Evolutionary conservation across 1,140 invertebrate species (phyloP).

Genomic region (Cephus cinctus): DNA sequence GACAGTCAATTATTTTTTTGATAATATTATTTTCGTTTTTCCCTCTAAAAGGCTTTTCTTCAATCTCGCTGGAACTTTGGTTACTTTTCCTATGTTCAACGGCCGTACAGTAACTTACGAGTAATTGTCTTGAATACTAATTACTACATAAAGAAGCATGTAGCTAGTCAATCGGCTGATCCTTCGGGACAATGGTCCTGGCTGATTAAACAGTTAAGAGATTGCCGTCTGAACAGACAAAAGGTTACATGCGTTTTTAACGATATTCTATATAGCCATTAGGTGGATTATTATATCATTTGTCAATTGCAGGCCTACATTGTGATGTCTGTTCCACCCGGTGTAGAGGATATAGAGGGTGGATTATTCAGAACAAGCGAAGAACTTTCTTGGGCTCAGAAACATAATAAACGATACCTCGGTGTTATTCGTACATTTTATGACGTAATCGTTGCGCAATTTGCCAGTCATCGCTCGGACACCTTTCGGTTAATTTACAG

Average conservation of each 20-base stretch:
- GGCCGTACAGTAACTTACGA: not conserved
- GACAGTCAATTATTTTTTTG: not conserved
- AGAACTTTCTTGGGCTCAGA: not conserved
- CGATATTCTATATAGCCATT: not conserved
- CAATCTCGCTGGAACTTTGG: not conserved
- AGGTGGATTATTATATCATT: not conserved
- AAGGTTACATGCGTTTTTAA: not conserved
- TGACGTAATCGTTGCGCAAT: slow-evolving; percentile 1
- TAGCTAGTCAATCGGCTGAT: not conserved
- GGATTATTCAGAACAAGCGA: not conserved
- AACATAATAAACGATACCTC: not conserved
- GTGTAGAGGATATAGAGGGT: not conserved
- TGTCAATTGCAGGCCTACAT: not conserved
- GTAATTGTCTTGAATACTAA: slow-evolving; percentile 1
- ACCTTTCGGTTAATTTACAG: not conserved
- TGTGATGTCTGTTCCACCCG: slow-evolving; percentile 1
- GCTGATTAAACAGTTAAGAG: not conserved
- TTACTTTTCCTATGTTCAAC: not conserved
- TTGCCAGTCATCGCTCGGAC: not conserved
- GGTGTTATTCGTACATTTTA: not conserved
- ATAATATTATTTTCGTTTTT: too few relatives aligned
- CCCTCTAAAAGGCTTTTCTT: not conserved
- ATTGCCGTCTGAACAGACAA: not conserved
- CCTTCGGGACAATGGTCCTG: not conserved
- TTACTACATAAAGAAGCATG: slow-evolving; percentile 2